Evolutionary conservation across 1,140 invertebrate species (phyloP), one percentile per base, ranked within the genome.

Genomic region (Tetragnatha versicolor): DNA sequence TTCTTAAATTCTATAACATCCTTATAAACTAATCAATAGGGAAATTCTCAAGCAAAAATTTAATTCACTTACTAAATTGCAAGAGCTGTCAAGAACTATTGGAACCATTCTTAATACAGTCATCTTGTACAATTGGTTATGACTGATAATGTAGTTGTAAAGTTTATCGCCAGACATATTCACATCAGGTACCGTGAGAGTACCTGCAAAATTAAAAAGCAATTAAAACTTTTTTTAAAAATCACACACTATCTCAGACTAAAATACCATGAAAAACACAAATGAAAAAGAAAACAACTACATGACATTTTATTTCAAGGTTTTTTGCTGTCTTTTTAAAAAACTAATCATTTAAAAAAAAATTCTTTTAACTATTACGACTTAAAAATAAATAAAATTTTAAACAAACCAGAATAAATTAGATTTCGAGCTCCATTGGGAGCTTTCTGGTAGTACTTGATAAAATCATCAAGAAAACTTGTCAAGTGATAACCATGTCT

Each of bases 351-450:
- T 45, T 14, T 45, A 45, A 10, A 45, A 45, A 14, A 45, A 45
- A 45, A n/a, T n/a, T n/a, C 42, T 14, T 1, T 3, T 45, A n/a
- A 45, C 3, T 2, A 14, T 10, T 45, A 45, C 12, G 3, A 45
- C 42, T 14, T 45, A 1, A 45, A n/a, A 45, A 2, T 45, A 45
- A 10, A 45, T 3, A n/a, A 51, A 2, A 14, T 7, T 10, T 14
- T 3, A 51, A 29, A 33, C 79, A 83, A 87, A 92, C 91, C 91
- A 85, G 91, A 88, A 82, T 91, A 89, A 35, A 94, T 88, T 66
- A 92, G 89, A 86, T 94, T 95, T 78, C 92, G 87, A 2, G 94
- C 92, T 86, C 90, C 94, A 86, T 91, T 93, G 7, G 94, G 93
- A 27, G 92, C 90, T 85, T 93, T 93, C 33, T 90, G 90, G 83